These are phyloP conservation scores for Chloroclystis v-ata DNA, from an alignment of 2,888 invertebrate species.

Conservation along the genomic window DNA sequence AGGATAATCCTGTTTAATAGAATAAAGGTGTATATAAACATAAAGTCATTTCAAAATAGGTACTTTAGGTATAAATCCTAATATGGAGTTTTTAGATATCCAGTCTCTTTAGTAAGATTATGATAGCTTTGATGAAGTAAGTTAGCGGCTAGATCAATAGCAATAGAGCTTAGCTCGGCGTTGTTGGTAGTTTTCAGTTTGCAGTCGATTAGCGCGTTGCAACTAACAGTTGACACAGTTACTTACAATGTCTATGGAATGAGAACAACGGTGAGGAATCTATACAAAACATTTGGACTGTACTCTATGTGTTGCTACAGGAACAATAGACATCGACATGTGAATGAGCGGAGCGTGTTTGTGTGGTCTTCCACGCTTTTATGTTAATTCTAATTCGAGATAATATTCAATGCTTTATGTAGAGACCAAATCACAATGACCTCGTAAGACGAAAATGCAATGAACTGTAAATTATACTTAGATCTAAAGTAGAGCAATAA, in stretches of 20 bases:
- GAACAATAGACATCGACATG: conserved; percentile 19
- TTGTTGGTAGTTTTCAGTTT: no score
- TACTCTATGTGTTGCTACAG: conserved; percentile 12
- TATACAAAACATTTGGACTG: conserved; percentile 44
- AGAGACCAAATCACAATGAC: neutral
- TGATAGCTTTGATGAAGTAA: no score
- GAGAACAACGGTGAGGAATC: conserved; percentile 32
- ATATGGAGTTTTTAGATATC: no score
- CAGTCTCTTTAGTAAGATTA: no score
- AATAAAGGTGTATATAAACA: no score
- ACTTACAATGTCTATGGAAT: conserved; percentile 14
- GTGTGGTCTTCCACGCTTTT: conserved; percentile 4
- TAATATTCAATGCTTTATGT: neutral
- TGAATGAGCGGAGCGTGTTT: conserved; percentile 6
- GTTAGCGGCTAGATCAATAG: no score
- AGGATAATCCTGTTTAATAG: no score
- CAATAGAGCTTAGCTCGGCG: no score
- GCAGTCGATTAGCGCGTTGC: conserved; percentile 21
- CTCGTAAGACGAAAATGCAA: neutral
- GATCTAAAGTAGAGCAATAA: no score
- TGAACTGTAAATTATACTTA: no score
- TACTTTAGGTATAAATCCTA: no score
- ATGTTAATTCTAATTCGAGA: conserved; percentile 3
- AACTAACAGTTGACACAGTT: conserved; percentile 16
- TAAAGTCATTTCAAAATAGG: no score